A percentile compares a stretch with the other conserved stretches of the same genome.
These are phyloP conservation scores for Aurelia aurita DNA, from an alignment of 30 jellyfish, hydroid and myxozoan genomes.

Conservation along the genomic window DNA sequence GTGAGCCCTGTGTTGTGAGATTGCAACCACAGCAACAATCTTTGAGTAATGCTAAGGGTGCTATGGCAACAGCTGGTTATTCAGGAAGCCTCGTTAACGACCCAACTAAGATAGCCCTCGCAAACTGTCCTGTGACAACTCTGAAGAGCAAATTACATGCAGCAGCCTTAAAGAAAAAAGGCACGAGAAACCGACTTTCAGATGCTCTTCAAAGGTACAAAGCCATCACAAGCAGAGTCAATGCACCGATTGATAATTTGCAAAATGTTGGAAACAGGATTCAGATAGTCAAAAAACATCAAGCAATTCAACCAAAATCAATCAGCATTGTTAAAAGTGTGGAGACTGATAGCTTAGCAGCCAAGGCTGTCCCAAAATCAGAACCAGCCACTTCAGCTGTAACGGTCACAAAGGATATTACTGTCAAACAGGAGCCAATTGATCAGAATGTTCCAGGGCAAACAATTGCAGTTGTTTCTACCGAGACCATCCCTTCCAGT, in stretches of 20 bases:
- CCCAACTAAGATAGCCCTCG: background rate
- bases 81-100: slow-evolving; percentile 3
- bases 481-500: too few species aligned
- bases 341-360: background rate
- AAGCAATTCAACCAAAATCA: too few species aligned
- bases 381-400: background rate
- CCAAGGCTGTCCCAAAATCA: slow-evolving; percentile 13
- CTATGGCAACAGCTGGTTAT: background rate
- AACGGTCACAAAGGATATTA: background rate
- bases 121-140: slow-evolving; percentile 69
- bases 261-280: too few species aligned
- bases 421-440: background rate
- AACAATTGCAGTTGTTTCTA: too few species aligned
- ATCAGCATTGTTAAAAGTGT: too few species aligned
- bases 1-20: slow-evolving; percentile 13
- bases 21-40: slow-evolving; percentile 38
- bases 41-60: background rate
- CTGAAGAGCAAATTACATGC: slow-evolving; percentile 72
- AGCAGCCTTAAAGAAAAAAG: slow-evolving; percentile 53
- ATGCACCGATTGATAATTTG: too few species aligned
- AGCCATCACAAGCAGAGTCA: too few species aligned
- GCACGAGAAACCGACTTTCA: too few species aligned
- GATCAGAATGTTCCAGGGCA: background rate
- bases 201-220: too few species aligned
- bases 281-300: too few species aligned